Evolutionary conservation across 2,113 vertebrate species (phyloP), one percentile per base, ranked within the genome.

Genomic region (Phyllostomus discolor): DNA sequence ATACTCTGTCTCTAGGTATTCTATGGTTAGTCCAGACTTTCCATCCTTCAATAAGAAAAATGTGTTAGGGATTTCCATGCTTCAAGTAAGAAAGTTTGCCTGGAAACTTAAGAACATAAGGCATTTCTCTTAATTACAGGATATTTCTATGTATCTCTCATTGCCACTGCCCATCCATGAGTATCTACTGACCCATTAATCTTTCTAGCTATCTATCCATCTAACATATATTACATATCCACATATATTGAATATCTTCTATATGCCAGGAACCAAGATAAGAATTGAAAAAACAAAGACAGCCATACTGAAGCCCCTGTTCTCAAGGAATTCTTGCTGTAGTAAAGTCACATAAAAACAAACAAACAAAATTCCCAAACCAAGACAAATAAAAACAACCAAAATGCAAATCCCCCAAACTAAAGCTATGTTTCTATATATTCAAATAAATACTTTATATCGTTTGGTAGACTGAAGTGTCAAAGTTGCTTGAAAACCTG

Each of bases 51-150:
- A n/a, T 78, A 59, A 50, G 79, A 31, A 83, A 50, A 88, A 64
- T 24, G 2, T 43, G 14, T 69, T 54, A 64, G 31, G 43, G 48
- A 83, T 84, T 88, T 81, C n/a, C 19, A 28, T 76, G 66, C 41
- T 94, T 97, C 9, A 64, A 66, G 62, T 20, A 87, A 95, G n/a
- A 72, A 88, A 67, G 41, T 79, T 94, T 93, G 26, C 83, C 69
- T 86, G 73, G 52, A 9, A 93, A 95, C 48, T 83, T 70, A 89
- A 50, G 38, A 91, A 52, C 22, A 7, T 90, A 85, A 66, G 19
- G 81, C 8, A 91, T 95, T 93, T 95, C 33, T 82, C 88, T 95
- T 96, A 89, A 87, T 87, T 64, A 35, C 5, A 92, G 43, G 19
- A 10, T 76, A 64, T 96, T 96, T 97, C 28, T 70, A 59, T 73